phyloP scores from a whole-genome alignment of 2,113 vertebrate genomes.

The Tricholaema leucomelas region DNA sequence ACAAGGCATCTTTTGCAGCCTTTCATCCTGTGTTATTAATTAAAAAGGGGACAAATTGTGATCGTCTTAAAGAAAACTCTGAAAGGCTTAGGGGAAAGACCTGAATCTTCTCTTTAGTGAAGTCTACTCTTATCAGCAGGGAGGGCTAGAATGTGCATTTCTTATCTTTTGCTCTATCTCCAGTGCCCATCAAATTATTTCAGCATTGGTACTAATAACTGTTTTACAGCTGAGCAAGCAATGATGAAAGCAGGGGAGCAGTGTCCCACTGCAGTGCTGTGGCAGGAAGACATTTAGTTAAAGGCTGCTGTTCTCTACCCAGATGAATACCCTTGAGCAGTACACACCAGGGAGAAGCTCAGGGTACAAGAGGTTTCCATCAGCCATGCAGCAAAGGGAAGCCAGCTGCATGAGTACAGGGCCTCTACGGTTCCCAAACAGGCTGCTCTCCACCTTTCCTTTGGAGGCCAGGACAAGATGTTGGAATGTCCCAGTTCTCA shows the following conservation, averaged over 20 bases:
- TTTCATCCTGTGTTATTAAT: not conserved
- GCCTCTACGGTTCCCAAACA: fast-evolving
- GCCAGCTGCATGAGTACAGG: not conserved
- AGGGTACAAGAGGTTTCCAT: not conserved
- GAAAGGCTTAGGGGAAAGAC: not conserved
- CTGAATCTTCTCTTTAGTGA: not conserved
- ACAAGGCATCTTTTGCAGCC: not conserved
- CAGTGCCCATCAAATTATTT: not conserved
- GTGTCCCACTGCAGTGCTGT: not conserved
- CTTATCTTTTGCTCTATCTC: not conserved
- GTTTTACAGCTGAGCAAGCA: not conserved
- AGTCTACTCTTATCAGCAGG: not conserved
- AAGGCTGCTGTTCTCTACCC: not conserved
- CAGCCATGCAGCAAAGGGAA: not conserved
- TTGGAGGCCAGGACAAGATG: not conserved
- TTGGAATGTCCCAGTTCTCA: not conserved
- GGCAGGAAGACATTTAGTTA: not conserved
- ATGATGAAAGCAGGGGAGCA: not conserved
- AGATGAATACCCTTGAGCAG: fast-evolving
- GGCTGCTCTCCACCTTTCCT: not conserved
- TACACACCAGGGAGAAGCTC: not conserved
- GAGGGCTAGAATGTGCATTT: not conserved
- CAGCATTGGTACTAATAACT: not conserved
- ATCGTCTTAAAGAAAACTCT: not conserved
- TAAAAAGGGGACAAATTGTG: not conserved